Conservation (phyloP, 2,888 invertebrate species). For the Conchocele bisecta region DNA sequence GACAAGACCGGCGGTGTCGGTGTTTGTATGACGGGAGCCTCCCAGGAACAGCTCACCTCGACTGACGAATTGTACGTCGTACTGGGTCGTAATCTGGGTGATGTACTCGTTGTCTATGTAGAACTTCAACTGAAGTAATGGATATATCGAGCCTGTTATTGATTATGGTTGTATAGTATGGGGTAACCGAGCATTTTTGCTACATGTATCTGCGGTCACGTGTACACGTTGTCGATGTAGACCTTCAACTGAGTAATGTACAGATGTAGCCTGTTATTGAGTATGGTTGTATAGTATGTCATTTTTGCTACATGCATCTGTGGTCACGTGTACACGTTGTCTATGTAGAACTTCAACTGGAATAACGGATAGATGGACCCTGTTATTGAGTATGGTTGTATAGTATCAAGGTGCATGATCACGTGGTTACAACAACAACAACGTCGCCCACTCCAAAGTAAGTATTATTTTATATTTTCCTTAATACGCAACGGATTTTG, state of each 20-base stretch:
- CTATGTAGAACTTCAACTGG: conserved; percentile 72
- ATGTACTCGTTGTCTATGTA: conserved; percentile 68
- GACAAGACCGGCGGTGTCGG: conserved; percentile 64
- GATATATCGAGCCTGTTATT: neutral
- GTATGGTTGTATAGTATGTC: too few species aligned
- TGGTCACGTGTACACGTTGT: conserved; percentile 66
- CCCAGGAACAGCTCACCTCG: conserved; percentile 73
- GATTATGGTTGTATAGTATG: neutral
- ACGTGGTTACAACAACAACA: too few species aligned
- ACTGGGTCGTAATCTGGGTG: conserved; percentile 42
- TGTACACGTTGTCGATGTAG: too few species aligned
- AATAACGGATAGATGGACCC: conserved; percentile 3
- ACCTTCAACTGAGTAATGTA: too few species aligned
- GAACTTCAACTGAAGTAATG: conserved; percentile 64
- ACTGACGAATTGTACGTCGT: conserved; percentile 66
- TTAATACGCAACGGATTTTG: too few species aligned
- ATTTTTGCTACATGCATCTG: too few species aligned
- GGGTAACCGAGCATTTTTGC: too few species aligned
- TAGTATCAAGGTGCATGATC: too few species aligned
- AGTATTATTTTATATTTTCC: too few species aligned
- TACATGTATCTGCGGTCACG: too few species aligned
- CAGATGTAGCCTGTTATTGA: too few species aligned
- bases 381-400: neutral
- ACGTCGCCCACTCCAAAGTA: too few species aligned
- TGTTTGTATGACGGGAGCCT: conserved; percentile 64